Evolutionary conservation across 2,888 invertebrate species (phyloP).

Genomic region (Mystacides longicornis): DNA sequence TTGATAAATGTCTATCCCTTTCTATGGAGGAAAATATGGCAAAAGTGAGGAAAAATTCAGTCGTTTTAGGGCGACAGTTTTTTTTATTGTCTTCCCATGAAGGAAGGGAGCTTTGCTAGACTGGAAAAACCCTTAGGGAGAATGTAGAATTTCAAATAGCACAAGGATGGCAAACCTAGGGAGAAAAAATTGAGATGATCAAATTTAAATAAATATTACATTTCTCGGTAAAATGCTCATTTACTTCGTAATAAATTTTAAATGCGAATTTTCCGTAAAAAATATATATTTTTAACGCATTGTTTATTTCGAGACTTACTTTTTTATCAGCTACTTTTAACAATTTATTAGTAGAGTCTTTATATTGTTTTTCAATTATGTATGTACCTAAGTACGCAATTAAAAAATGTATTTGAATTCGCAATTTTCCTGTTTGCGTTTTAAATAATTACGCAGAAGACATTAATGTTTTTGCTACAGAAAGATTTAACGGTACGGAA

Average conservation of each 20-base stretch:
- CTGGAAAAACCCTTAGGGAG: background rate
- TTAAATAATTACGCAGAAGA: no score
- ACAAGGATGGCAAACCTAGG: background rate
- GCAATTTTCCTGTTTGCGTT: no score
- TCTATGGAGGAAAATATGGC: conserved; percentile 12
- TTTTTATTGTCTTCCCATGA: conserved; percentile 20
- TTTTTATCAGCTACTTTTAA: background rate
- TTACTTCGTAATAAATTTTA: no score
- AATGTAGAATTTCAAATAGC: background rate
- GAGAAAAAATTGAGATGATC: background rate
- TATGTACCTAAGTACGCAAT: no score
- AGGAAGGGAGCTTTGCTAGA: background rate
- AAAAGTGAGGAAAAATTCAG: conserved; percentile 23
- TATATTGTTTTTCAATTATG: no score
- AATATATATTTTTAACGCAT: no score
- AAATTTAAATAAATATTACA: background rate
- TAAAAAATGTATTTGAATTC: no score
- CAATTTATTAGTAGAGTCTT: no score
- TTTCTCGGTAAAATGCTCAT: background rate
- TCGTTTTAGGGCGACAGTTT: conserved; percentile 24
- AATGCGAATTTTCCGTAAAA: no score
- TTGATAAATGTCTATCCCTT: conserved; percentile 3
- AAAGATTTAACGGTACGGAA: no score
- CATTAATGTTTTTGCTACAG: no score
- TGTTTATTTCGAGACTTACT: background rate